Evolutionary conservation across 2,888 invertebrate genomes (phyloP), one percentile per base, ranked within the genome.

Genomic region (Aphrophora alni): DNA sequence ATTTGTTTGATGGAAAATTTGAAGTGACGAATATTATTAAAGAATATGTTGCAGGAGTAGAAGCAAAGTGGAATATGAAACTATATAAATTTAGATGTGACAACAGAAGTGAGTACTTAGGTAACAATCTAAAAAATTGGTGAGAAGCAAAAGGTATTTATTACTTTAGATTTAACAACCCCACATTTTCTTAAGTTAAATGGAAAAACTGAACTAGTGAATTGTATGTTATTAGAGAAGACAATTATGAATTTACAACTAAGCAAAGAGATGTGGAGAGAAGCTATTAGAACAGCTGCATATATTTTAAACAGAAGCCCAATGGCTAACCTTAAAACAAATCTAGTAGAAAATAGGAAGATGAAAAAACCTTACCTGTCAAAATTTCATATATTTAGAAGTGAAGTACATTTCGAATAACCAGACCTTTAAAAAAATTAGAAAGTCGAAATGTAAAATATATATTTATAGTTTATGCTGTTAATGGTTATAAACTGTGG

Each of bases 191-290:
- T 81, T 12, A 69, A 83, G 68, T 27, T 82, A 21, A 84, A 84
- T 81, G 82, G 82, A 7, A 80, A 82, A 21, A 77, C 82, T 7
- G 84, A 84, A 82, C 33, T 82, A 8, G 26, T 82, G 27, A 82
- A 75, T 24, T 26, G 83, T 79, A 85, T 85, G 17, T 26, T 86
- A 69, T 26, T 85, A 72, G 83, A 86, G 33, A 85, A 84, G 77
- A 78, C 83, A n/a, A 78, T 84, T 83, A 84, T 76, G 85, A 87
- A 12, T 38, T 82, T 84, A 0, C 71, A 80, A n/a, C 7, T 85
- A 24, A 10, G 69, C 12, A 86, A 86, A 82, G 72, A 84, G 27
- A 80, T 87, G 81, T 87, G 86, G 86, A 85, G 85, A n/a, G n/a
- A n/a, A n/a, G n/a, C n/a, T n/a, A n/a, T n/a, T n/a, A n/a, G n/a